Evolutionary conservation across 2,888 invertebrate genomes (phyloP), one percentile per base, ranked within the genome.

Genomic region (Sinopyrophorus schimmeli): DNA sequence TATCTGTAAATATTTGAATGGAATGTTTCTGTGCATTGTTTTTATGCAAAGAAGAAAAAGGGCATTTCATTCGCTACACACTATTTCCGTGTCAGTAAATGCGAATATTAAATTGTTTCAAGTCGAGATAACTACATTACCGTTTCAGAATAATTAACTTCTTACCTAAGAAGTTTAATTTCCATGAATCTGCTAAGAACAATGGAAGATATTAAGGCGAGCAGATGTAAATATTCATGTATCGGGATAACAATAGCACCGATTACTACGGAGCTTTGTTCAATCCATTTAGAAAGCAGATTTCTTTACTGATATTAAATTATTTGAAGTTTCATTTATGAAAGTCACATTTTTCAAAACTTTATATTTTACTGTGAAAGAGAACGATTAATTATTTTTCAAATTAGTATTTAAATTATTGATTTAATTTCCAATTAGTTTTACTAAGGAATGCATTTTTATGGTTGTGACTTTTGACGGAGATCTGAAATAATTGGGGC

Each of bases 211-310:
- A 60, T 54, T 64, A 63, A 61, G 61, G 62, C 54, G 53, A 61
- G 62, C 61, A 61, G 59, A 62, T 63, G 62, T 62, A 63, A 63
- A 63, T 63, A 63, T 63, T 63, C 63, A 63, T 63, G 62, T 62
- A 59, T 54, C 41, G 48, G 46, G 47, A 52, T 48, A 60, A 63
- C 63, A 63, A 63, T 63, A 57, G 63, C 57, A 52, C 47, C 59
- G 60, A 63, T 63, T 62, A 63, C 58, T 61, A 57, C 54, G 20
- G 28, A 30, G 30, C 44, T 59, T 57, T 58, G 60, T 61, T 61
- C 58, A 58, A 56, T 53, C 53, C 43, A 57, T 58, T 59, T 60
- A 62, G 60, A 63, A 61, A 60, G 57, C 51, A 50, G 63, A 63
- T 63, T 55, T 57, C 53, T 57, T 42, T 43, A 34, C 37, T 44